Conservation (phyloP, 2,113 vertebrate genomes). For the Apodemus speciosus region DNA sequence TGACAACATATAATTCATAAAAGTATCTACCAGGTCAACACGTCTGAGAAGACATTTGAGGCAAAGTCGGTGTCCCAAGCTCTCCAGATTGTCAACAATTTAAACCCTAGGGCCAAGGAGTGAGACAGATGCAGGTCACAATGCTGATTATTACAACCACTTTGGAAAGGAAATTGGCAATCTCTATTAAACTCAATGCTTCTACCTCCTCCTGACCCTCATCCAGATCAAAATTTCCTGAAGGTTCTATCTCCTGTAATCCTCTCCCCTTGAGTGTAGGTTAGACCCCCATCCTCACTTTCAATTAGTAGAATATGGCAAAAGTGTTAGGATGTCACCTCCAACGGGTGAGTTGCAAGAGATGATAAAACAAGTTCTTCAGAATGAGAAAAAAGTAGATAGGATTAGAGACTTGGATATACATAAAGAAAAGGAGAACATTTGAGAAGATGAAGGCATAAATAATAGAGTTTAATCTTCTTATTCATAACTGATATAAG, state of each 20-base stretch:
- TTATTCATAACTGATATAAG: conserved; percentile 13
- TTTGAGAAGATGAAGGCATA: conserved; percentile 25
- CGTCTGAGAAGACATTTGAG: conserved; percentile 14
- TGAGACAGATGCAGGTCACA: background rate
- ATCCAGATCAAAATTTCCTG: background rate
- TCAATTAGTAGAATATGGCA: conserved; percentile 29
- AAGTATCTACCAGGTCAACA: conserved; percentile 25
- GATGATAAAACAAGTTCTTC: conserved; percentile 41
- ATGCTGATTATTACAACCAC: conserved; percentile 10
- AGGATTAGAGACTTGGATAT: background rate
- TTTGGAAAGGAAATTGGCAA: conserved; percentile 13
- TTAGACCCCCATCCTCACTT: background rate
- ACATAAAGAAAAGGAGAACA: background rate
- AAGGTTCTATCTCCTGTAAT: background rate
- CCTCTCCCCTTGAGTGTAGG: background rate
- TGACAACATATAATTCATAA: background rate
- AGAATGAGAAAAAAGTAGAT: conserved; percentile 1
- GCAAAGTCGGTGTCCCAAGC: background rate
- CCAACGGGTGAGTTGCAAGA: background rate
- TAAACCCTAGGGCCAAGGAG: background rate
- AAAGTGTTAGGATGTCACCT: background rate
- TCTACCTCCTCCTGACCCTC: background rate
- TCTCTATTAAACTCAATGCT: conserved; percentile 31
- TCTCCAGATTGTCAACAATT: background rate
- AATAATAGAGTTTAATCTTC: background rate